Conservation (phyloP, 2,113 vertebrate genomes). For the Ailurus styani region DNA sequence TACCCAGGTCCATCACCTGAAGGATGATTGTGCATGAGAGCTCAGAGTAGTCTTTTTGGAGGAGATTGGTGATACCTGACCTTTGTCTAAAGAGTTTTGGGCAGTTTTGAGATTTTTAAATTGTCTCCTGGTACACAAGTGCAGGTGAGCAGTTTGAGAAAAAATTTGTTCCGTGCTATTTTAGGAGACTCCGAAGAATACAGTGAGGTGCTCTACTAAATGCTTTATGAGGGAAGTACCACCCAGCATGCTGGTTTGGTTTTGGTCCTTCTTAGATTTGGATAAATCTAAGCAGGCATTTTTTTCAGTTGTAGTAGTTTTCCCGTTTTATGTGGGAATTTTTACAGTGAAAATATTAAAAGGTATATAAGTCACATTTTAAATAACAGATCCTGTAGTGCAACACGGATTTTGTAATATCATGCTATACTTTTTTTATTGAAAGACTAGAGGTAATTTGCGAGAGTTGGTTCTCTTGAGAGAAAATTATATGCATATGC, state of each 20-base stretch:
- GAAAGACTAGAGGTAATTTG: not conserved
- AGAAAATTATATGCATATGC: not conserved
- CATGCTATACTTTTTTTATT: not conserved
- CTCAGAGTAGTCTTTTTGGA: not conserved
- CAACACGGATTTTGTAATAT: not conserved
- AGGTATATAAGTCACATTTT: not conserved
- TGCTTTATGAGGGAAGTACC: not conserved
- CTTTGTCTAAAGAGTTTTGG: not conserved
- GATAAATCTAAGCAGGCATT: not conserved
- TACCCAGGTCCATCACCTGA: not conserved
- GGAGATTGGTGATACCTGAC: not conserved
- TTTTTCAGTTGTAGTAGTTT: not conserved
- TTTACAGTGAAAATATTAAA: not conserved
- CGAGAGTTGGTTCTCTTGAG: not conserved
- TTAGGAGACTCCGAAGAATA: not conserved
- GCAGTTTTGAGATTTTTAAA: not conserved
- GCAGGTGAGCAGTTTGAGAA: not conserved
- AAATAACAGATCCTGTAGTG: not conserved
- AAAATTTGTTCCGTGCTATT: not conserved
- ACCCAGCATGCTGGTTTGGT: fast-evolving
- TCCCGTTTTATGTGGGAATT: not conserved
- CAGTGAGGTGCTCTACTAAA: not conserved
- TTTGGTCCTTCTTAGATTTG: not conserved
- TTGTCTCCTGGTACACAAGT: not conserved
- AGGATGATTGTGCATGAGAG: not conserved